These are phyloP conservation scores for Euthynnus affinis DNA, from an alignment of 2,797 vertebrate genomes.

Conservation along the genomic window DNA sequence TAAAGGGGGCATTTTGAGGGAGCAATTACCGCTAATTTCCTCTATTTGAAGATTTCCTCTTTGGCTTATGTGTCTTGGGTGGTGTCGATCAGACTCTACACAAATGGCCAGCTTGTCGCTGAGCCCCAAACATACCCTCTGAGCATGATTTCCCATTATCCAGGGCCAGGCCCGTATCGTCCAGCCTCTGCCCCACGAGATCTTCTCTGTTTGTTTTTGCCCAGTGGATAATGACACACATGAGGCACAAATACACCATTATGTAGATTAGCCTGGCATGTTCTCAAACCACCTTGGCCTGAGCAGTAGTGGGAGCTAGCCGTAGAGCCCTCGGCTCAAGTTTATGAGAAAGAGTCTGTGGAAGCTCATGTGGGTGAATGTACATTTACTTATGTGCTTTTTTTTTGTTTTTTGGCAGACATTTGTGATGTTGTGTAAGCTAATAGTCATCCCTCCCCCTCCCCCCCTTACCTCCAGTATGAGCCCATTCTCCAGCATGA, in stretches of 20 bases:
- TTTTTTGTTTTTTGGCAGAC: slow-evolving; percentile 19
- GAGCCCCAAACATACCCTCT: slow-evolving; percentile 29
- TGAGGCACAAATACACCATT: slow-evolving; percentile 55
- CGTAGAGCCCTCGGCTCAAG: slow-evolving; percentile 9
- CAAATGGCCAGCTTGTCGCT: slow-evolving; percentile 51
- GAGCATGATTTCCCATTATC: slow-evolving; percentile 31
- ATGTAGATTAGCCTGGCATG: slow-evolving; percentile 61
- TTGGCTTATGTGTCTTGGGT: slow-evolving; percentile 71
- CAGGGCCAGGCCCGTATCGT: slow-evolving; percentile 1
- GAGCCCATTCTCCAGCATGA: slow-evolving; percentile 6
- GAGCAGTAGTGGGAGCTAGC: slow-evolving; percentile 9
- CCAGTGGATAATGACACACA: slow-evolving; percentile 65
- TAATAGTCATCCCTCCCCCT: background rate
- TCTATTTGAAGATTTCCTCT: slow-evolving; percentile 79
- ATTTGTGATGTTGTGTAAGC: slow-evolving; percentile 20
- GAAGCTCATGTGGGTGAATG: slow-evolving; percentile 21
- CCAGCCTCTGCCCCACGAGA: slow-evolving; percentile 23
- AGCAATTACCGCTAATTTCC: slow-evolving; percentile 76
- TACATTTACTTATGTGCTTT: slow-evolving; percentile 9
- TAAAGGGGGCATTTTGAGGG: slow-evolving; percentile 59
- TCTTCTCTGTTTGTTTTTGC: slow-evolving; percentile 65
- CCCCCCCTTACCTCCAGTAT: slow-evolving; percentile 1
- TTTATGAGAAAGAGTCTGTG: slow-evolving; percentile 29
- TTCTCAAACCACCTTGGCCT: slow-evolving; percentile 43
- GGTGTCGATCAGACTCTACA: slow-evolving; percentile 51